Evolutionary conservation across 2,888 invertebrate genomes (phyloP), one percentile per base, ranked within the genome.

Genomic region (Ptychoptera albimana): DNA sequence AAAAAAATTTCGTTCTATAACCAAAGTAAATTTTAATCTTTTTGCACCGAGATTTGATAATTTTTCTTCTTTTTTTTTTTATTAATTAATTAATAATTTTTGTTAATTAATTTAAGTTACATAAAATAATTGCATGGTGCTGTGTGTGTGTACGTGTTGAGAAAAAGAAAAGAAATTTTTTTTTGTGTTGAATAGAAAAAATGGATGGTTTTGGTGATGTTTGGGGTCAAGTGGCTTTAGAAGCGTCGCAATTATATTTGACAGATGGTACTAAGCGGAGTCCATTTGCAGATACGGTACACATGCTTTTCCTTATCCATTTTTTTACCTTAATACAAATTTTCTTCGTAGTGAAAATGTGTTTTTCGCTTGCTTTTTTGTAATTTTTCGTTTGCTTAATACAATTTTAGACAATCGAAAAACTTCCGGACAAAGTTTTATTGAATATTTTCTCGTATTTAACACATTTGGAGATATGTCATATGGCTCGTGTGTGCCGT

Each of bases 361-460:
- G n/a, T 11, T 32, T 9, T 32, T 32, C 32, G 1, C 5, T 34
- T 31, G 13, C 3, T 39, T 41, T 34, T 15, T 41, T 1, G 12
- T 34, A 9, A 37, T 34, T 37, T 34, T 23, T 39, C n/a, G 35
- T 44, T 32, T 29, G n/a, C n/a, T 50, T 48, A 48, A 50, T 45
- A 52, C 48, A 53, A 49, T 72, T 73, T 30, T 72, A 92, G 91
- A 92, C 91, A 6, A 89, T 93, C 60, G 92, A 92, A 64, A 92
- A 94, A 64, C 73, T 98, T 34, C 97, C 98, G 10, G 97, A 98
- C 66, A 97, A 96, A 69, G 87, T 97, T 30, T 70, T 99, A 35
- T 70, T 94, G 50, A 82, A 88, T 59, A 85, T 94, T 59, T 98
- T 98, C 69, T 84, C 87, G 38, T 98, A 93, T 66, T 70, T 98